Conservation (phyloP, 2,888 invertebrate genomes). For the Ecliptopera silaceata region DNA sequence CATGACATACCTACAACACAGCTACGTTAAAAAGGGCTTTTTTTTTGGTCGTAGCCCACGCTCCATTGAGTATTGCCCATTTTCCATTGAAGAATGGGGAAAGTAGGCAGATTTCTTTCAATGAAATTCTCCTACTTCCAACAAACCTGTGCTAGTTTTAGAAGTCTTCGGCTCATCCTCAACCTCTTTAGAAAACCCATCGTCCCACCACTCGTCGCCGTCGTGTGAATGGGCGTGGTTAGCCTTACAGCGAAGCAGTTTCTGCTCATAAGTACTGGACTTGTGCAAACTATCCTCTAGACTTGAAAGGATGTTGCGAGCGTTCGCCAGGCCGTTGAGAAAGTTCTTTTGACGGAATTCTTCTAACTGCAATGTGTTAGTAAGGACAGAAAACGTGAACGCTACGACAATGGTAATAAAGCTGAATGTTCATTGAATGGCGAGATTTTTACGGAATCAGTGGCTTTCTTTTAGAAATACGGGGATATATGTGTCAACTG, state of each 20-base stretch:
- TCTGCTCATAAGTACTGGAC: conserved; percentile 59
- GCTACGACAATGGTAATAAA: too few species aligned
- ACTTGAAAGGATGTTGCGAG: conserved; percentile 53
- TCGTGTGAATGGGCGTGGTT: conserved; percentile 56
- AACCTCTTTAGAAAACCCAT: conserved; percentile 44
- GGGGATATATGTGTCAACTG: too few species aligned
- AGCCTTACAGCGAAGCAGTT: conserved; percentile 55
- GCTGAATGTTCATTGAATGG: too few species aligned
- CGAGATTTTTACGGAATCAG: too few species aligned
- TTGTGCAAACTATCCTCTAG: conserved; percentile 63
- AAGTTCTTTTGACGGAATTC: conserved; percentile 50
- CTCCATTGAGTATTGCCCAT: too few species aligned
- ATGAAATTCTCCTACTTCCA: too few species aligned
- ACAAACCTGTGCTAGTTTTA: conserved; percentile 27
- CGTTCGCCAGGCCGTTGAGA: conserved; percentile 58
- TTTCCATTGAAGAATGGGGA: too few species aligned
- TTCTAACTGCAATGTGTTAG: conserved; percentile 33
- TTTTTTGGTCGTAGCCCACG: too few species aligned
- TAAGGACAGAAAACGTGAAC: neutral
- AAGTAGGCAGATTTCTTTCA: too few species aligned
- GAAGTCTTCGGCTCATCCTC: conserved; percentile 37
- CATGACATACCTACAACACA: too few species aligned
- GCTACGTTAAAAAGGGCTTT: too few species aligned
- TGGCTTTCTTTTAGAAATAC: too few species aligned
- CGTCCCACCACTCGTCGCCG: conserved; percentile 51